These are phyloP conservation scores for Drosophila flavopinicola DNA, from an alignment of 2,888 invertebrate genomes.

Conservation along the genomic window DNA sequence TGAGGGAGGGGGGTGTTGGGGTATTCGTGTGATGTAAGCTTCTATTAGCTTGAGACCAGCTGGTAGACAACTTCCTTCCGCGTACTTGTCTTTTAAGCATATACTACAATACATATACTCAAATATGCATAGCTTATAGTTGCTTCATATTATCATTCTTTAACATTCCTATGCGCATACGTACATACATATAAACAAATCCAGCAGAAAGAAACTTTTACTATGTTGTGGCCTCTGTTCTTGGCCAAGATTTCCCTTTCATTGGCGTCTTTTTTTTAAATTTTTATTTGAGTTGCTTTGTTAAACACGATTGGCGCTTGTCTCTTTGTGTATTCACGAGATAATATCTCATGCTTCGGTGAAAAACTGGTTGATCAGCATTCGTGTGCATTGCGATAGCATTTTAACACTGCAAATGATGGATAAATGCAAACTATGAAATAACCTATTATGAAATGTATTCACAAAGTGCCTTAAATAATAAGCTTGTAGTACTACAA, in stretches of 20 bases:
- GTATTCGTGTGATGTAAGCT: conserved; percentile 16
- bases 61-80: conserved; percentile 40
- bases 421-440: background rate
- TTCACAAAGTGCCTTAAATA: background rate
- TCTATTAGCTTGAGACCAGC: conserved; percentile 17
- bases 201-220: background rate
- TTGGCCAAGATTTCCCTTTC: conserved; percentile 22
- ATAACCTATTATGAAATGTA: background rate
- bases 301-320: conserved; percentile 2
- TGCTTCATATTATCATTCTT: too few species aligned
- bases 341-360: background rate
- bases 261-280: conserved; percentile 7
- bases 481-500: too few species aligned
- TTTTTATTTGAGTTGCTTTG: background rate
- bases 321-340: conserved; percentile 3
- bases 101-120: background rate
- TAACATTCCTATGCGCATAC: too few species aligned
- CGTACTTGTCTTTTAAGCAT: conserved; percentile 7
- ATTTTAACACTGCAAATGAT: conserved; percentile 22
- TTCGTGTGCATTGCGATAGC: conserved; percentile 21
- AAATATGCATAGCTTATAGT: background rate
- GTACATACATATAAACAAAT: too few species aligned
- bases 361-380: conserved; percentile 34
- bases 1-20: too few species aligned
- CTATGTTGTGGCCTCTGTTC: background rate